phyloP scores from a whole-genome alignment of 2,888 invertebrate species.

The Pseudanteris insignis region DNA sequence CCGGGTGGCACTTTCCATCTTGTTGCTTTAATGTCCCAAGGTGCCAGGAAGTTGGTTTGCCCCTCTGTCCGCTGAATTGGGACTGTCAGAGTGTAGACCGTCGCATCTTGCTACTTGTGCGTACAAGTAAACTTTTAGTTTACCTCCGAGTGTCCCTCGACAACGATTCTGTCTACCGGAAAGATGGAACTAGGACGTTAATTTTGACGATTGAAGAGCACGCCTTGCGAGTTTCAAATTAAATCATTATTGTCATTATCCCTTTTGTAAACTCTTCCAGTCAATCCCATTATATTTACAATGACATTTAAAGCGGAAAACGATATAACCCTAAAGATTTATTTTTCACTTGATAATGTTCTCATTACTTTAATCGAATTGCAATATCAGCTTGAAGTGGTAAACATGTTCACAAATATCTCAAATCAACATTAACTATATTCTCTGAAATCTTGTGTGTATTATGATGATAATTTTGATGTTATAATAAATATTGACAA shows the following conservation, averaged over 20 bases:
- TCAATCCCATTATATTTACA: conserved; percentile 16
- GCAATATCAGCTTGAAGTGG: no score
- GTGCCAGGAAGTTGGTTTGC: no score
- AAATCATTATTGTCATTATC: conserved; percentile 32
- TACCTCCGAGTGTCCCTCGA: conserved; percentile 36
- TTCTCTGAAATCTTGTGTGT: no score
- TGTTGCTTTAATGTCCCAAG: no score
- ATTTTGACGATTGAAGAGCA: conserved; percentile 43
- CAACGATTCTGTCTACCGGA: conserved; percentile 37
- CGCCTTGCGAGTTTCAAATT: conserved; percentile 20
- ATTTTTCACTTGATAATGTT: no score
- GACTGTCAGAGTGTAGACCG: conserved; percentile 11
- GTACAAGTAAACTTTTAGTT: conserved; percentile 44
- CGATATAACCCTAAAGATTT: no score
- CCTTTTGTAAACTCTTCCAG: conserved; percentile 16
- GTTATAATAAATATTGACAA: no score
- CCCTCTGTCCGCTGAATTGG: conserved; percentile 1
- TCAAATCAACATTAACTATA: no score
- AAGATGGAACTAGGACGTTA: conserved; percentile 41
- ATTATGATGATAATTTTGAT: no score
- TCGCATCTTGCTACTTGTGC: conserved; percentile 43
- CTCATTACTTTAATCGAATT: no score
- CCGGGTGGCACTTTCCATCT: neutral
- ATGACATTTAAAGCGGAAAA: no score
- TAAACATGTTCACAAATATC: no score